Evolutionary conservation across 2,113 vertebrate genomes (phyloP).

Genomic region (Orcinus orca): DNA sequence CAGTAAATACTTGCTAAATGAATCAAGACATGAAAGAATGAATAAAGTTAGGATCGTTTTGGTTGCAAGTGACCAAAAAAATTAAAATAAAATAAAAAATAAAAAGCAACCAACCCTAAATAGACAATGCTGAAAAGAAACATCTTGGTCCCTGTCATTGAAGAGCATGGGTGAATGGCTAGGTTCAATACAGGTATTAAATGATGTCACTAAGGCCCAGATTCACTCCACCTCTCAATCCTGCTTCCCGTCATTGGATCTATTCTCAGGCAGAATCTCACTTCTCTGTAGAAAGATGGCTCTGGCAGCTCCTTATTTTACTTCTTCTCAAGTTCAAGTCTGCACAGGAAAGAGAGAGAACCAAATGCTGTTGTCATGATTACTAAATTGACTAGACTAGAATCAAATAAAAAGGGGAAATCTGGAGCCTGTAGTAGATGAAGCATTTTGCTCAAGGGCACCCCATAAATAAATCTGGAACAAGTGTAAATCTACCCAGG

Average conservation of each 20-base stretch:
- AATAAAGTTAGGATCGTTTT: not conserved
- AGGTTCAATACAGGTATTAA: fast-evolving
- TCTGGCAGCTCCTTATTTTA: not conserved
- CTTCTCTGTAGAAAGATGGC: not conserved
- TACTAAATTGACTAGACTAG: not conserved
- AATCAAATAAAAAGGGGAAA: not conserved
- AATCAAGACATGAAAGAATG: not conserved
- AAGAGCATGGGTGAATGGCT: fast-evolving
- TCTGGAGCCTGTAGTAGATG: fast-evolving
- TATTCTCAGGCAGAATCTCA: not conserved
- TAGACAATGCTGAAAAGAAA: not conserved
- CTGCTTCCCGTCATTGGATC: fast-evolving
- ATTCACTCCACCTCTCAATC: not conserved
- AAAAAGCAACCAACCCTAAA: not conserved
- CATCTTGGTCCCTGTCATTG: fast-evolving
- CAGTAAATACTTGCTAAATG: not conserved
- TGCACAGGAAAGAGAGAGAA: not conserved
- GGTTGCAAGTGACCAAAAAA: not conserved
- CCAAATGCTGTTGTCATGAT: too few species aligned
- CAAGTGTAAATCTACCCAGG: too few species aligned
- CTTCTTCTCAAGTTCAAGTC: not conserved
- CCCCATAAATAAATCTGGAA: not conserved
- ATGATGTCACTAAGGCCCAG: fast-evolving
- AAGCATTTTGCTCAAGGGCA: not conserved
- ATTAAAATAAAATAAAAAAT: not conserved